Conservation (phyloP, 1,140 invertebrate species). For the Camponotus floridanus region DNA sequence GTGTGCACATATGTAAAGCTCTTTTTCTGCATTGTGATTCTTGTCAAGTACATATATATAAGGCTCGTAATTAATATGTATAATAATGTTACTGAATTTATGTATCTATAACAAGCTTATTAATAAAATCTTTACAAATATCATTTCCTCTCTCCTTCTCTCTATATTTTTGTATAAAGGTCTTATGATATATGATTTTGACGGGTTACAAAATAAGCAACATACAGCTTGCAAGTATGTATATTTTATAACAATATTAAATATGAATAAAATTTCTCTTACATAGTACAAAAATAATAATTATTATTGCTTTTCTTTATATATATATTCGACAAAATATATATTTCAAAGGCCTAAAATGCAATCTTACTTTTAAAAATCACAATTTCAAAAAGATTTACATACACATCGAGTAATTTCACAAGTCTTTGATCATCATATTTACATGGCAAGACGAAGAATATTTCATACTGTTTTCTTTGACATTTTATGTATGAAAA, state of each 20-base stretch:
- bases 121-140: constrained; percentile 75
- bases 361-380: constrained; percentile 52
- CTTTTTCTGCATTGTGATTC: constrained; percentile 40
- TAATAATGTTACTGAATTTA: constrained; percentile 65
- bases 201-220: constrained; percentile 11
- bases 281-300: constrained; percentile 76
- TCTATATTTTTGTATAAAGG: neutral
- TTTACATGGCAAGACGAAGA: constrained; percentile 31
- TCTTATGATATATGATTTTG: neutral
- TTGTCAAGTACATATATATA: constrained; percentile 3
- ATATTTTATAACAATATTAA: constrained; percentile 69
- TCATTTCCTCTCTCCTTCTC: constrained; percentile 22
- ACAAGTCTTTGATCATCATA: constrained; percentile 51
- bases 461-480: constrained; percentile 3
- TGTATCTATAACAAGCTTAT: constrained; percentile 73
- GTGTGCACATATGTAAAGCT: constrained; percentile 42
- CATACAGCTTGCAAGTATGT: constrained; percentile 57
- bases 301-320: constrained; percentile 71
- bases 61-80: constrained; percentile 65
- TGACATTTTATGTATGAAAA: constrained; percentile 38
- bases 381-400: constrained; percentile 65
- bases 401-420: constrained; percentile 56
- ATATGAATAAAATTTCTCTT: constrained; percentile 61
- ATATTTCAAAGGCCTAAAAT: constrained; percentile 61
- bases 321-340: constrained; percentile 67